Conservation (phyloP, 2,113 vertebrate genomes). For the Pelecanus crispus region DNA sequence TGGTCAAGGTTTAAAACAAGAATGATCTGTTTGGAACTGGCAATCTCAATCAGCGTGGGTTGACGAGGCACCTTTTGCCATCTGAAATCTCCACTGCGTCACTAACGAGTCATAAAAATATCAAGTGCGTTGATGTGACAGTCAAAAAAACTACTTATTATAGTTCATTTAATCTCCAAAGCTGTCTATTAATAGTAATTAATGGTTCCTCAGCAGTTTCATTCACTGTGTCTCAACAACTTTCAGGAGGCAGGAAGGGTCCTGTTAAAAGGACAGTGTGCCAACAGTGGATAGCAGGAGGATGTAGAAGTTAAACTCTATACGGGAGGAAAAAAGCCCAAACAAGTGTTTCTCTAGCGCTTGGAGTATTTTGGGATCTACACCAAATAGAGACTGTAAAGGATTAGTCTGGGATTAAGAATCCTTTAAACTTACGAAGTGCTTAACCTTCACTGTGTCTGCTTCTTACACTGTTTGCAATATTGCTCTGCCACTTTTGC, state of each 20-base stretch:
- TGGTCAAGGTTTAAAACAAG: slow-evolving; percentile 65
- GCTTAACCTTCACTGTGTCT: slow-evolving; percentile 44
- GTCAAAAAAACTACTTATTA: slow-evolving; percentile 61
- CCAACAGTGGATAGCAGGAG: background rate
- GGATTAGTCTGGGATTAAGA: slow-evolving; percentile 46
- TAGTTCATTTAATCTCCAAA: slow-evolving; percentile 68
- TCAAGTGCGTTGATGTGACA: slow-evolving; percentile 57
- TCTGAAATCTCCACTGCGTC: slow-evolving; percentile 48
- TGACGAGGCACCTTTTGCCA: slow-evolving; percentile 45
- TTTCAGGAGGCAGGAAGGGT: slow-evolving; percentile 51
- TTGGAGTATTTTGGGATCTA: slow-evolving; percentile 9
- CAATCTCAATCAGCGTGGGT: slow-evolving; percentile 45
- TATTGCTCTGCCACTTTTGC: slow-evolving; percentile 21
- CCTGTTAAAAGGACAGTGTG: background rate
- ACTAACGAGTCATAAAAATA: slow-evolving; percentile 69
- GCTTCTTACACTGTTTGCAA: background rate
- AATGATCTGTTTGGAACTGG: slow-evolving; percentile 58
- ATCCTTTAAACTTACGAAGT: slow-evolving; percentile 14
- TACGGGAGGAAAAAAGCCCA: background rate
- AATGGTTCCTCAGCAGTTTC: slow-evolving; percentile 70
- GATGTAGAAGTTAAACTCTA: slow-evolving; percentile 4
- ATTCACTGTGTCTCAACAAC: slow-evolving; percentile 51
- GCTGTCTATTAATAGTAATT: slow-evolving; percentile 73
- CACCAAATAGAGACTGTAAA: background rate
- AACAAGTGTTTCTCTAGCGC: slow-evolving; percentile 3